A percentile compares a stretch with the other conserved stretches of the same genome.
These are phyloP conservation scores for Neopelma chrysocephalum DNA, from an alignment of 2,797 vertebrate genomes.

Conservation along the genomic window DNA sequence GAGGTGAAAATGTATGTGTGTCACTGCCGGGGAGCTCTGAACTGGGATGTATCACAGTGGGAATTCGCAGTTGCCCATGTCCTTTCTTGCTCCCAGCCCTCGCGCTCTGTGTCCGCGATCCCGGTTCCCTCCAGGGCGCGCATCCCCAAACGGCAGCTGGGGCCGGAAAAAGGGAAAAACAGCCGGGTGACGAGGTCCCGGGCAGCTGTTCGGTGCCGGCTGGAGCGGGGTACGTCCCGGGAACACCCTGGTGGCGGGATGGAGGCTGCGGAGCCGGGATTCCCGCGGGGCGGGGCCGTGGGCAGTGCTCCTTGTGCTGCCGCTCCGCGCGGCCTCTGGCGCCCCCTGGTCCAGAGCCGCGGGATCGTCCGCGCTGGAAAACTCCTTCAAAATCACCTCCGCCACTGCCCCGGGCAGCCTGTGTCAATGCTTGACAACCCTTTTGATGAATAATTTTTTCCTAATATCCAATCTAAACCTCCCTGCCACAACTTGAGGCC, in stretches of 20 bases:
- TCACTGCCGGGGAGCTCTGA: not conserved
- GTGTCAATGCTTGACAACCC: not conserved
- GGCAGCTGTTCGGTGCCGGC: too few relatives aligned
- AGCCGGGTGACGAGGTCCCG: not conserved
- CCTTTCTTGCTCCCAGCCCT: not conserved
- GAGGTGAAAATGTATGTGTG: accelerated
- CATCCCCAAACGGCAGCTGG: not conserved
- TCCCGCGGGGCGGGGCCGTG: too few relatives aligned
- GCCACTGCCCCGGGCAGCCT: too few relatives aligned
- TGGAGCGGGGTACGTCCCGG: too few relatives aligned
- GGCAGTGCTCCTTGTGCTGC: not conserved
- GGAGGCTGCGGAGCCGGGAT: not conserved
- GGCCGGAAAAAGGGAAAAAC: accelerated
- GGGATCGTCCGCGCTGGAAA: not conserved
- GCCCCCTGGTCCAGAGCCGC: not conserved
- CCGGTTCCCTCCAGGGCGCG: accelerated
- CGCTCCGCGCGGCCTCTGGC: not conserved
- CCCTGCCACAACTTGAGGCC: not conserved
- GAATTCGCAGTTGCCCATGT: accelerated
- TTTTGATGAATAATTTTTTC: not conserved
- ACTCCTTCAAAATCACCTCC: not conserved
- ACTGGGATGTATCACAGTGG: not conserved
- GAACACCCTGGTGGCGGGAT: not conserved
- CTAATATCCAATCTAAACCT: not conserved
- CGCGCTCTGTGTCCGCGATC: accelerated